A percentile compares a stretch with the other conserved stretches of the same genome.
These are phyloP conservation scores for Pemphigus obesinymphae DNA, from an alignment of 1,140 invertebrate genomes.

Conservation along the genomic window DNA sequence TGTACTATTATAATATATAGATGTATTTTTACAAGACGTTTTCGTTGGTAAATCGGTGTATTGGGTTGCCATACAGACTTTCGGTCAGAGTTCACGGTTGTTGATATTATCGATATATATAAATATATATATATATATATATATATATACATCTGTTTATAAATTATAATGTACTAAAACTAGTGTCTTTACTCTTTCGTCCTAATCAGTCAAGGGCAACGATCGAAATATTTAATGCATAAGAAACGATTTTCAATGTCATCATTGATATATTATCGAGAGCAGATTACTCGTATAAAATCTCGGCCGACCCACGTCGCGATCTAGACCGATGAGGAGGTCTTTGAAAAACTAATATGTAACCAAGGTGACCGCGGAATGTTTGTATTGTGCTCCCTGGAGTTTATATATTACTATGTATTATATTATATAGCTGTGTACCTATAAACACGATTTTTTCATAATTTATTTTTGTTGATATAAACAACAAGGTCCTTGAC, in stretches of 20 bases:
- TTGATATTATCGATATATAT: not conserved
- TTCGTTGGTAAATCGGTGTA: not conserved
- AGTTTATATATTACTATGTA: not conserved
- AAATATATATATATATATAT: not conserved
- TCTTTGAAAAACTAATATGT: not conserved
- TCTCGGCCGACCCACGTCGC: not conserved
- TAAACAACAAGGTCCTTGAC: constrained; percentile 4
- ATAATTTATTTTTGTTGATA: not conserved
- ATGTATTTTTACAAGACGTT: not conserved
- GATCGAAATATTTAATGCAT: not conserved
- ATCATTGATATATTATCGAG: not conserved
- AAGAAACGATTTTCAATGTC: not conserved
- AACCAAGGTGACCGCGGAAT: not conserved
- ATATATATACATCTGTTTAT: not conserved
- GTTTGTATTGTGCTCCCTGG: not conserved
- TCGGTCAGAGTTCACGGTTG: not conserved
- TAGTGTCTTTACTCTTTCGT: not conserved
- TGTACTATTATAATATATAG: not conserved
- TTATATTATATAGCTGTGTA: not conserved
- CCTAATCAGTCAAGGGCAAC: not conserved
- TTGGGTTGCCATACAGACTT: not conserved
- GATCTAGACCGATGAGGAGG: not conserved
- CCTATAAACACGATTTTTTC: not conserved
- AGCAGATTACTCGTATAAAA: not conserved
- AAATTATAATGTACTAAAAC: too few species aligned